These are phyloP conservation scores for Eristalis arbustorum DNA, from an alignment of 2,888 invertebrate species.

Conservation along the genomic window DNA sequence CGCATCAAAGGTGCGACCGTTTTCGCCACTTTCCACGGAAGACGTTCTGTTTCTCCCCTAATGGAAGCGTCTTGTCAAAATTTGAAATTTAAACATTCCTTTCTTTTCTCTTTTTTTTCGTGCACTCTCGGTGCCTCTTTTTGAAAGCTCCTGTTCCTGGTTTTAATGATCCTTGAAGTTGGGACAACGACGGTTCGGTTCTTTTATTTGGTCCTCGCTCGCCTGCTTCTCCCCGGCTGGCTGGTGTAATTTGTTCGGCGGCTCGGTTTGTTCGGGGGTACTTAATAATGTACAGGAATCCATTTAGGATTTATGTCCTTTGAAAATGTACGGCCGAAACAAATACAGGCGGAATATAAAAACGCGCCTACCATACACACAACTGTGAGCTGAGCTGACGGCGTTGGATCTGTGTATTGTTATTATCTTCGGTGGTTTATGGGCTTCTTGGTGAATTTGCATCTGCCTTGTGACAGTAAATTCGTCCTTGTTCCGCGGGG, in stretches of 20 bases:
- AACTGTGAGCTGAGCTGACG: background rate
- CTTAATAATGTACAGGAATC: conserved; percentile 62
- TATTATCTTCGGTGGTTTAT: conserved; percentile 54
- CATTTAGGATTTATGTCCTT: conserved; percentile 65
- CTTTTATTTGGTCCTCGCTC: background rate
- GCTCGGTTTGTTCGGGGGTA: conserved; percentile 39
- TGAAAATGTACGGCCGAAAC: conserved; percentile 43
- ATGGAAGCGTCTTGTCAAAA: conserved; percentile 58
- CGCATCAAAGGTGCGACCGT: conserved; percentile 7
- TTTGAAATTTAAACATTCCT: conserved; percentile 50
- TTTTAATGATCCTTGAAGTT: conserved; percentile 69
- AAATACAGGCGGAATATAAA: conserved; percentile 16
- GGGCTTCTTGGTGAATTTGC: conserved; percentile 52
- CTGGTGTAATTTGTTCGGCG: conserved; percentile 32
- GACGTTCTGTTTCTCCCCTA: conserved; percentile 24
- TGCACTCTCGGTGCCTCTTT: background rate
- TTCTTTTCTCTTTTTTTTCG: background rate
- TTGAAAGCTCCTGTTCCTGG: conserved; percentile 43
- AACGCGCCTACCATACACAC: background rate
- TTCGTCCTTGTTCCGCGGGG: background rate
- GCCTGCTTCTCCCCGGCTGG: background rate
- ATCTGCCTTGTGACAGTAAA: conserved; percentile 57
- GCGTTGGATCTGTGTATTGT: conserved; percentile 12
- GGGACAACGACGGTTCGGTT: background rate
- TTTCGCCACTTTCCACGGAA: conserved; percentile 14